Evolutionary conservation across 2,113 vertebrate species (phyloP).

Genomic region (Aldabrachelys gigantea): DNA sequence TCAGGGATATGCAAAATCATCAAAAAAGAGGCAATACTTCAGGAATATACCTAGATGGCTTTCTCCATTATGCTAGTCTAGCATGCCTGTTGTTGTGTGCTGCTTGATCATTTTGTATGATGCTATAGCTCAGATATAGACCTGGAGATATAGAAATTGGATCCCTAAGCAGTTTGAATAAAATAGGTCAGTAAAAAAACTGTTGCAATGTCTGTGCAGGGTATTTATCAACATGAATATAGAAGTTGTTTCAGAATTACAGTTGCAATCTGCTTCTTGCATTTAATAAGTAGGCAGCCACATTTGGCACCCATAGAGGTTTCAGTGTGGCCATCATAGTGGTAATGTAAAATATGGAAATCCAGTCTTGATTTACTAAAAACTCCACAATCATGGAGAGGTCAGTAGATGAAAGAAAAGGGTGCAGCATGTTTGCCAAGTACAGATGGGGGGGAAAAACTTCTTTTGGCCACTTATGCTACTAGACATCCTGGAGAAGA

Average conservation of each 20-base stretch:
- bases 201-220: not conserved
- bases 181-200: not conserved
- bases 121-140: not conserved
- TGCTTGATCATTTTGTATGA: not conserved
- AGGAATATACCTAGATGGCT: fast-evolving
- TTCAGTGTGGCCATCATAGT: not conserved
- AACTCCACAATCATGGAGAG: not conserved
- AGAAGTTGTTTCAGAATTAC: not conserved
- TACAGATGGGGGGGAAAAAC: not conserved
- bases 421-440: not conserved
- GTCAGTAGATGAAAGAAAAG: not conserved
- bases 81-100: not conserved
- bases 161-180: not conserved
- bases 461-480: not conserved
- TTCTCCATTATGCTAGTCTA: not conserved
- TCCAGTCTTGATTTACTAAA: not conserved
- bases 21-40: not conserved
- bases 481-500: not conserved
- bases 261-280: not conserved
- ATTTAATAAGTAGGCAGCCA: not conserved
- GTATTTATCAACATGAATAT: not conserved
- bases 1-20: not conserved
- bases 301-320: not conserved
- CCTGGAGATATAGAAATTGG: not conserved
- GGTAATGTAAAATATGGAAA: not conserved